A percentile compares a stretch with the other conserved stretches of the same genome.
These are phyloP conservation scores for Eurystomus gularis DNA, from an alignment of 2,113 vertebrate species.

Conservation along the genomic window DNA sequence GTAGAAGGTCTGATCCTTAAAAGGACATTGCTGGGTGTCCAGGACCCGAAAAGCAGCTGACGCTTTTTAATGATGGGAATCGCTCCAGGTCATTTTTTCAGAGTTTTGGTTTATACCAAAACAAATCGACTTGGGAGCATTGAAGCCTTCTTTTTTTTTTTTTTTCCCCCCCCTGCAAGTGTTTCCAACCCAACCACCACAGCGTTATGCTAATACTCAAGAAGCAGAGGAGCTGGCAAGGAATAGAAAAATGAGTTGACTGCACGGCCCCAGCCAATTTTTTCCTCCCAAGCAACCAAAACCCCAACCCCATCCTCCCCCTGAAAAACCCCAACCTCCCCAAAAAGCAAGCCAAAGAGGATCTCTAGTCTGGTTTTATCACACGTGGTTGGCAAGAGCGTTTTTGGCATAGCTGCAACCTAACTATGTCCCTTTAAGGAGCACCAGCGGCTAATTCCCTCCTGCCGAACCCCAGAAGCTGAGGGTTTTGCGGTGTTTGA, in stretches of 20 bases:
- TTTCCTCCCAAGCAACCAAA: neutral
- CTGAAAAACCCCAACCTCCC: neutral
- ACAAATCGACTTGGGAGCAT: neutral
- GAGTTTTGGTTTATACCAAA: neutral
- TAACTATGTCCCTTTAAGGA: conserved; percentile 75
- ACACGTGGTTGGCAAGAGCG: fast-evolving
- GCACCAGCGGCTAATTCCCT: conserved; percentile 55
- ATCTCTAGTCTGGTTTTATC: neutral
- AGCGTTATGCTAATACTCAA: conserved; percentile 36
- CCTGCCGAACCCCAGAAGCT: neutral
- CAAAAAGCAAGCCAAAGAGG: neutral
- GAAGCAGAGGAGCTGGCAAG: conserved; percentile 27
- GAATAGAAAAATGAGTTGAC: conserved; percentile 25
- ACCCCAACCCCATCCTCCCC: neutral
- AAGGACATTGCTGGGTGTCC: conserved; percentile 72
- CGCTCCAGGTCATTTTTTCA: neutral
- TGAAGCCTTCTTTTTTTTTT: conserved; percentile 54
- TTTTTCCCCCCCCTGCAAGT: neutral
- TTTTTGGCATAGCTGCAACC: conserved; percentile 33
- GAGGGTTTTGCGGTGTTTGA: neutral
- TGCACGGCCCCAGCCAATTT: conserved; percentile 13
- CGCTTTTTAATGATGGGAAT: neutral
- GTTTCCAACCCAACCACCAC: conserved; percentile 54
- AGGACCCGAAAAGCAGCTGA: conserved; percentile 61
- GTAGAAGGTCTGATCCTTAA: conserved; percentile 70